Evolutionary conservation across 2,113 vertebrate genomes (phyloP).

Genomic region (Naja naja): DNA sequence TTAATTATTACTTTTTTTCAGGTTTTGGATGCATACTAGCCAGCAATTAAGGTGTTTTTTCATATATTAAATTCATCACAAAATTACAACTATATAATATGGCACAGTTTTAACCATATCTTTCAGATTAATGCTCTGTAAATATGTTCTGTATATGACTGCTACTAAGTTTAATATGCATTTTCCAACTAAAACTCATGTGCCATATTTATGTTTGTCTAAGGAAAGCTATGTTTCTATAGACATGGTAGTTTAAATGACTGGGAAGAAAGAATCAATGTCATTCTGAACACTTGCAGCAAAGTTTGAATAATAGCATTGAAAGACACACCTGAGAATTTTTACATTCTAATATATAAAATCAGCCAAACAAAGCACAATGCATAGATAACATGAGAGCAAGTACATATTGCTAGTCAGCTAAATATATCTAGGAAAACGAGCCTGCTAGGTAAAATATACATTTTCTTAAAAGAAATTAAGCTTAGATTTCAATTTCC

Average conservation of each 20-base stretch:
- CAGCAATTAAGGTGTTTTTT: slow-evolving; percentile 90
- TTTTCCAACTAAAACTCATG: slow-evolving; percentile 89
- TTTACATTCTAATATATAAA: slow-evolving; percentile 63
- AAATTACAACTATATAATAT: slow-evolving; percentile 84
- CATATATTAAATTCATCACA: slow-evolving; percentile 81
- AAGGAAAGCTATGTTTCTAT: slow-evolving; percentile 76
- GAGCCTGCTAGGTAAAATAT: slow-evolving; percentile 48
- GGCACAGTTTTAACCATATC: slow-evolving; percentile 84
- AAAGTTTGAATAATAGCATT: slow-evolving; percentile 58
- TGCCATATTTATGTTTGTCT: slow-evolving; percentile 88
- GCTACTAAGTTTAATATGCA: slow-evolving; percentile 95
- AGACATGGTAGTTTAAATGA: slow-evolving; percentile 65
- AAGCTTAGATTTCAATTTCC: slow-evolving; percentile 54
- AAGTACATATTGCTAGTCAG: slow-evolving; percentile 25
- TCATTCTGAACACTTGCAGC: slow-evolving; percentile 66
- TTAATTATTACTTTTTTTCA: slow-evolving; percentile 50
- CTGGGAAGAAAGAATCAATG: slow-evolving; percentile 73
- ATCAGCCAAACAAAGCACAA: slow-evolving; percentile 77
- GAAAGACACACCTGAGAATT: slow-evolving; percentile 55
- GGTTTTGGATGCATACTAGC: slow-evolving; percentile 70
- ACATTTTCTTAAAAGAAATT: slow-evolving; percentile 39
- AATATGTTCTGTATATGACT: slow-evolving; percentile 98
- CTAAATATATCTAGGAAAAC: slow-evolving; percentile 42
- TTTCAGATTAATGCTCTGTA: slow-evolving; percentile 88
- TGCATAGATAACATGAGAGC: slow-evolving; percentile 49